Conservation (phyloP, 53 echinoderm and acorn worm genomes). For the Patiria pectinifera region DNA sequence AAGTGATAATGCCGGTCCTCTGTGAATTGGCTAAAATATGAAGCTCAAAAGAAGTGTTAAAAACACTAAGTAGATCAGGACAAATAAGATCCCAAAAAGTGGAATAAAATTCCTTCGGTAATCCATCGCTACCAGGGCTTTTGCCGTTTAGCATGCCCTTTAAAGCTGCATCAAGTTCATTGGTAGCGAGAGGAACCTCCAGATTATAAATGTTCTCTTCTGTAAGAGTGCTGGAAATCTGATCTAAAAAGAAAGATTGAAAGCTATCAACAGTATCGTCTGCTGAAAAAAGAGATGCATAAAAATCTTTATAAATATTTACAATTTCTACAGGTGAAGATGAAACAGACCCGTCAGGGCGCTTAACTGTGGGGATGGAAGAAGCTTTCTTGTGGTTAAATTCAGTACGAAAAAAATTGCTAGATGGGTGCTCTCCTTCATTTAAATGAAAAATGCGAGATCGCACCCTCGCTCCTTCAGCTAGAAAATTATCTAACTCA, state of each 20-base stretch:
- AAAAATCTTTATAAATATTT: constrained; percentile 1
- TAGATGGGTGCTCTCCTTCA: constrained; percentile 28
- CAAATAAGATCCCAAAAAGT: constrained; percentile 54
- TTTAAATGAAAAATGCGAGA: not conserved
- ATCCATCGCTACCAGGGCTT: constrained; percentile 60
- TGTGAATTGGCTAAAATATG: constrained; percentile 34
- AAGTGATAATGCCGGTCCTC: constrained; percentile 50
- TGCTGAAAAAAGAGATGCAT: not conserved
- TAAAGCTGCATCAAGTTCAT: constrained; percentile 13
- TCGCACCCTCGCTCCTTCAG: constrained; percentile 8
- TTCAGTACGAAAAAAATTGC: not conserved
- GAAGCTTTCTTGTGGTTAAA: not conserved
- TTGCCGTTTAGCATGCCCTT: constrained; percentile 28
- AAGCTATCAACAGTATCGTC: not conserved
- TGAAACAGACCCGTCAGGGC: not conserved
- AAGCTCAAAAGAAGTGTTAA: not conserved
- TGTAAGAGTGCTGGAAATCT: not conserved
- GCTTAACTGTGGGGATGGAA: not conserved
- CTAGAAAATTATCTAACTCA: not conserved
- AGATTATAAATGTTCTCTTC: not conserved
- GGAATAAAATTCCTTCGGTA: constrained; percentile 64
- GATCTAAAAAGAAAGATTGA: constrained; percentile 2
- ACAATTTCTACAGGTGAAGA: not conserved
- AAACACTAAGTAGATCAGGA: constrained; percentile 18
- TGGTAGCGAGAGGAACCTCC: not conserved